Evolutionary conservation across 2,113 vertebrate genomes (phyloP), one percentile per base, ranked within the genome.

Genomic region (Procavia capensis): DNA sequence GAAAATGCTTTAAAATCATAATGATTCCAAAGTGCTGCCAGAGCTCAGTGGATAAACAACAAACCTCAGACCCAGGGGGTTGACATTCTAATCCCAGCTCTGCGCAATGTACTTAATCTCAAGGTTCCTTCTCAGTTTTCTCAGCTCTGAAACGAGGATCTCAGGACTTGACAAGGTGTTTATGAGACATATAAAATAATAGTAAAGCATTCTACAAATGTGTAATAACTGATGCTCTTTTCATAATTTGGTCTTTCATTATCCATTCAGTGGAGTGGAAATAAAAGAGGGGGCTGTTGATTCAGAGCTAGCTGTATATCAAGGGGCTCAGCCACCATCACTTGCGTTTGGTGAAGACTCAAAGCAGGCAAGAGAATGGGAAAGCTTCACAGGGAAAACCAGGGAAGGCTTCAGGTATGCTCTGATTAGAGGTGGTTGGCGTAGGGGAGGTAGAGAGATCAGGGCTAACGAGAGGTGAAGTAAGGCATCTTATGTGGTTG

Each of bases 1-100:
- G 97, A 89, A 97, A 98, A 88, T 81, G n/a, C 93, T 98, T 98
- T 50, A 96, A 97, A 96, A 98, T 95, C 94, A 96, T 93, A 92
- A 96, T 92, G 87, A 85, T 91, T 95, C 96, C 96, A 95, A 88
- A 95, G 95, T 50, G 88, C 63, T 88, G 95, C 66, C 84, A 4
- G 14, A 57, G 54, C 88, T 64, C 39, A 0, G 85, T 34, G 68
- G 76, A 76, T 93, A 85, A 98, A 95, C 93, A 95, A 92, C 96
- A 95, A 95, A 88, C 57, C 76, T 72, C 61, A 41, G 27, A 76
- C 50, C 74, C 80, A 27, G 89, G 66, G 41, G 54, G 66, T 78
- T 75, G 45, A 34, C 59, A 88, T 75, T 92, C 92, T 68, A 68
- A 61, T 76, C 59, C 54, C 57, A 70, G 78, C 57, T 95, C 95